Evolutionary conservation across 2,113 vertebrate genomes (phyloP), one percentile per base, ranked within the genome.

Genomic region (Poeciliopsis occidentalis): DNA sequence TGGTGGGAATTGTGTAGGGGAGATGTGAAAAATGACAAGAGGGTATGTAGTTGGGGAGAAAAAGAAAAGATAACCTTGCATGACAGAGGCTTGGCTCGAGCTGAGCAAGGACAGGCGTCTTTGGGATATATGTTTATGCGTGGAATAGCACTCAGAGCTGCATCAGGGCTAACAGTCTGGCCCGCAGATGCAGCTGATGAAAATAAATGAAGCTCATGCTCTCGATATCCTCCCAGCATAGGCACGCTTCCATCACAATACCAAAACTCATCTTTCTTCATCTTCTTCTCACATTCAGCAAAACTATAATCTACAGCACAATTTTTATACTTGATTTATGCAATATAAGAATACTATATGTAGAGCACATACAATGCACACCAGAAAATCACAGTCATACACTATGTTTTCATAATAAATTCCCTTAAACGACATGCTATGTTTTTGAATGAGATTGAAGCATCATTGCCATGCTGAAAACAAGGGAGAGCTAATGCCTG

Each of bases 131-230:
- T 90, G 88, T 91, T 87, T 88, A 85, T 88, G 82, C 75, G 85
- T 85, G 62, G 81, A 89, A 79, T 81, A 82, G 66, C 78, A 81
- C 82, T 80, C 67, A 73, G 77, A 79, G 87, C 69, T 82, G 83
- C 83, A 67, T 87, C 71, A 75, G 78, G 82, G 87, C 85, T 89
- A 72, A 26, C 85, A 88, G 73, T 91, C 82, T 87, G 77, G 76
- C 71, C 87, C 75, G 70, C 44, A 86, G 77, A 83, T 69, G 63
- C 66, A 19, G 73, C 66, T 91, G 90, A 93, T 91, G 91, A 92
- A 92, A 91, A 92, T 88, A 92, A 93, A 93, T 92, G 78, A 80
- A 80, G 87, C 88, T 85, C 69, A 79, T 27, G 57, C 76, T 84
- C 66, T 78, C 79, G 75, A 69, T 79, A 65, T 79, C 76, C 69